Evolutionary conservation across 1,140 invertebrate species (phyloP), one percentile per base, ranked within the genome.

Genomic region (Neodiprion fabricii): DNA sequence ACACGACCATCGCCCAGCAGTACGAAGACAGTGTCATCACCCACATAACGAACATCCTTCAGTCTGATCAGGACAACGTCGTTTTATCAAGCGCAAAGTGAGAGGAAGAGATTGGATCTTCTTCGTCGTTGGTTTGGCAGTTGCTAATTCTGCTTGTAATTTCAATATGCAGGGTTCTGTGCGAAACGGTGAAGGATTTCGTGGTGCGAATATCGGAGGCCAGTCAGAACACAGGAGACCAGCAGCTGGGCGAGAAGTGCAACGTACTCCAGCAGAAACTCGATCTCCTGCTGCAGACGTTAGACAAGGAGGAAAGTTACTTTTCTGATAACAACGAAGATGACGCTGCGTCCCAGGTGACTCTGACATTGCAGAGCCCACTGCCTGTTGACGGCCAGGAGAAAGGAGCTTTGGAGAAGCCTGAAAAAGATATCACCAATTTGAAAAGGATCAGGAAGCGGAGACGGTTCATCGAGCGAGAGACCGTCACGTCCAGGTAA

Each of bases 1-100:
- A 86, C 74, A 72, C 78, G 1, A 85, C 86, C 0, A 82, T 92
- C 72, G 88, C 91, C 7, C 88, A 91, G 14, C 88, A 92, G 40
- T 96, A 96, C 82, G 96, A 98, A 83, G 93, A 95, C 77, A 92
- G 92, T 28, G 91, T 97, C 53, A 92, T 95, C 49, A 91, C 91
- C 48, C 95, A 97, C 85, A 89, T 98, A 76, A 93, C 95, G 72
- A 95, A 95, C 80, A 97, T 98, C 79, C 89, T 98, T 68, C 95
- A 97, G 85, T 95, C 95, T 5, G 93, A 96, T 81, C 93, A 96
- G 81, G 92, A 95, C 72, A 90, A 91, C 67, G 91, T 93, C 67
- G 91, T 96, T 73, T 91, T 96, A 71, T 89, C 91, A 65, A 95
- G 94, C 66, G 94, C 94, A 61, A 95, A 95, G 91, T 94, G 85